Base-by-base conservation (phyloP, 2,113 vertebrate species). In the Pterocles gutturalis region DNA sequence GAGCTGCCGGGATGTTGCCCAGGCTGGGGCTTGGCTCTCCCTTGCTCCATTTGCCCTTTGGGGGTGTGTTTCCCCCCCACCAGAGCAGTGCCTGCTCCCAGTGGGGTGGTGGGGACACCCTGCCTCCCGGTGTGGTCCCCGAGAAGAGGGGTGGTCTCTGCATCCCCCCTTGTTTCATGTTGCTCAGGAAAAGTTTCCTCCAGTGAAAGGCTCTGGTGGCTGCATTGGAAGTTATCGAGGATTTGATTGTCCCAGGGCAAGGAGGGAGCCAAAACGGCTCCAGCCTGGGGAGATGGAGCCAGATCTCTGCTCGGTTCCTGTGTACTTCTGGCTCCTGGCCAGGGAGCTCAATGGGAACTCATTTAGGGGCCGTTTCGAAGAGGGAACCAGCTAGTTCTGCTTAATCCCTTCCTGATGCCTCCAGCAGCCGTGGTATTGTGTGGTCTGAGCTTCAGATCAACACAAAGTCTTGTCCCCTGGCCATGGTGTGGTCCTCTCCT, bases 31-130 rank as follows among this genome's bases (percentile, higher is more conserved):
- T 46, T 21, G 13, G 14, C 54, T 48, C 17, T 73, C 77, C n/a
- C 7, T 38, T 15, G 51, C 7, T 26, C 22, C 7, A 1, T 46
- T 85, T 3, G 0, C 17, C 48, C 14, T 34, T 67, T 3, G 26
- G 81, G 80, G 83, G 10, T 2, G 2, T 22, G 66, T 17, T 84
- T 69, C 61, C 19, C n/a, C 46, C 31, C 8, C 57, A 53, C 4
- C 1, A 0, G 13, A 22, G 31, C 1, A 11, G 16, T 92, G 66
- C 49, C 72, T 31, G 31, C n/a, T 70, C 16, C 57, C 60, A 51
- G 61, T 0, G 1, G 21, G 13, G 48, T 31, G 3, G 12, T 8
- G 66, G 71, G 2, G 54, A 78, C 34, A 70, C 5, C 53, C 43
- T 45, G 34, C 33, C 41, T 33, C 80, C 48, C 6, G 3, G 58